phyloP scores from a whole-genome alignment of 2,888 invertebrate genomes.

The Drosophila austrosaltans region DNA sequence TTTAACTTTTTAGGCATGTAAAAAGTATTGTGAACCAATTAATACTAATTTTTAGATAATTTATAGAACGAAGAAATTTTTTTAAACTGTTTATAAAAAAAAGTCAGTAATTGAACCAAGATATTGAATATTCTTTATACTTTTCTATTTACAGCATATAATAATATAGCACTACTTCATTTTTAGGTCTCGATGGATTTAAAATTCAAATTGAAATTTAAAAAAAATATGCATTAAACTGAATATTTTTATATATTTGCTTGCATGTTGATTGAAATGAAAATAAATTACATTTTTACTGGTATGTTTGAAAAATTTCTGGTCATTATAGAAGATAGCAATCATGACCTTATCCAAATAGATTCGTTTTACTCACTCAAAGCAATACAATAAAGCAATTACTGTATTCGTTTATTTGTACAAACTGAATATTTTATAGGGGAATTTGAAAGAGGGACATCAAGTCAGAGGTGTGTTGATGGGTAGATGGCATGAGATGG shows the following conservation, averaged over 20 bases:
- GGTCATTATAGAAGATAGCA: constrained; percentile 10
- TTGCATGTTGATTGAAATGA: constrained; percentile 7
- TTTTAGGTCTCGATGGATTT: too few species aligned
- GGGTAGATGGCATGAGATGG: neutral
- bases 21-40: too few species aligned
- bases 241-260: neutral
- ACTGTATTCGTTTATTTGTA: constrained; percentile 23
- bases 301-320: neutral
- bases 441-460: constrained; percentile 15
- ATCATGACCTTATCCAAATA: constrained; percentile 13
- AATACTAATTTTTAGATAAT: too few species aligned
- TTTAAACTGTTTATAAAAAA: too few species aligned
- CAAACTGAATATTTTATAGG: constrained; percentile 20
- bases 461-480: constrained; percentile 8
- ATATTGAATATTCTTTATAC: too few species aligned
- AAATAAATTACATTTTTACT: neutral
- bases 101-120: too few species aligned
- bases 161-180: too few species aligned
- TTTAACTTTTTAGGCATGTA: too few species aligned
- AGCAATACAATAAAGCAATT: constrained; percentile 21
- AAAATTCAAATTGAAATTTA: too few species aligned
- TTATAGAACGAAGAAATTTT: too few species aligned
- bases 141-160: too few species aligned
- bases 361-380: neutral
- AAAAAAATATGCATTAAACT: neutral